Percentiles rank a stretch among this genome's conserved stretches.
phyloP scores from a whole-genome alignment of 2,113 vertebrate genomes.

The Ellobius talpinus region DNA sequence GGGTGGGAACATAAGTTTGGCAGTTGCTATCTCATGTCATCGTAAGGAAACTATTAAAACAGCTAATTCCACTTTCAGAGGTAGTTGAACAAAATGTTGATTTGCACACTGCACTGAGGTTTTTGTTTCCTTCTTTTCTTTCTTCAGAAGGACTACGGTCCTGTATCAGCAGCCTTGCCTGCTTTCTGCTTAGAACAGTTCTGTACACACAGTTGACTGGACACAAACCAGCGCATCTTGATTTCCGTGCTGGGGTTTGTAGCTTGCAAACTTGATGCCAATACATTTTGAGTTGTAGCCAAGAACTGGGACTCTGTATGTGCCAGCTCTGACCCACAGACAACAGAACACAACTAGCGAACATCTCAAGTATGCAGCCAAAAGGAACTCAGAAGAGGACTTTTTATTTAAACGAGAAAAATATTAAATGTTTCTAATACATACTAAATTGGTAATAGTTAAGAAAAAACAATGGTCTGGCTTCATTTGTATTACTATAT shows the following conservation, averaged over 20 bases:
- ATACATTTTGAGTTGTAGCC: constrained; percentile 44
- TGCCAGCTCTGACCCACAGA: constrained; percentile 73
- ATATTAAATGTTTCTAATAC: constrained; percentile 46
- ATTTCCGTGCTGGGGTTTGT: constrained; percentile 69
- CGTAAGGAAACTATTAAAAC: constrained; percentile 80
- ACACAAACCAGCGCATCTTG: constrained; percentile 69
- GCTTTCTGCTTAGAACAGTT: constrained; percentile 78
- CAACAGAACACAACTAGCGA: constrained; percentile 33
- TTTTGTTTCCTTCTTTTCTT: constrained; percentile 77
- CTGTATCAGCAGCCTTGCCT: constrained; percentile 86
- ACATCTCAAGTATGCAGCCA: constrained; percentile 59
- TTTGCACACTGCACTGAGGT: constrained; percentile 73
- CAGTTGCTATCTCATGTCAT: constrained; percentile 79
- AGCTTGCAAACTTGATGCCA: constrained; percentile 58
- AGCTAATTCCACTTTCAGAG: constrained; percentile 86
- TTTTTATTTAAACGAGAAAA: constrained; percentile 52
- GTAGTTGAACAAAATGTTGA: constrained; percentile 88
- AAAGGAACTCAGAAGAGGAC: constrained; percentile 48
- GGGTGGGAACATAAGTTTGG: constrained; percentile 84
- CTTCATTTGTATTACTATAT: constrained; percentile 35
- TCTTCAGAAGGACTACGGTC: constrained; percentile 84
- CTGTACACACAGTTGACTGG: constrained; percentile 48
- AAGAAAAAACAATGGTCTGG: constrained; percentile 43
- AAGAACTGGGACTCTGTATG: constrained; percentile 66
- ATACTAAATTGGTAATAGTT: constrained; percentile 46